Conservation (phyloP, 2,113 vertebrate genomes). For the Tragelaphus imberbis region DNA sequence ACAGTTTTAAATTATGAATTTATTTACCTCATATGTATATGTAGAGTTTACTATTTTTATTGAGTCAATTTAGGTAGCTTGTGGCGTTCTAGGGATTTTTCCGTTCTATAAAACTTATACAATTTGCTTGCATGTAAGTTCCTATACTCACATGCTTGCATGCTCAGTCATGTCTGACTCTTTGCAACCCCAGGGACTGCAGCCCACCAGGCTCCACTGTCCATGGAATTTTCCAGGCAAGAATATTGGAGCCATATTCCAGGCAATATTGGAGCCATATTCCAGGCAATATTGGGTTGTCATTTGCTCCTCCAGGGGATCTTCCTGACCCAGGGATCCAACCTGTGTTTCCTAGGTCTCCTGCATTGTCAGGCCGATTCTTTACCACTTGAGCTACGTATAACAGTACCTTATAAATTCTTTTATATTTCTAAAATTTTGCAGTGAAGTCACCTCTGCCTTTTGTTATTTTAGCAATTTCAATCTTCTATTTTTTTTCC, state of each 20-base stretch:
- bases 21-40: not conserved
- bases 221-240: not conserved
- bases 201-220: not conserved
- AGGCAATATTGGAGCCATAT: not conserved
- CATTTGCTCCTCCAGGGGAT: not conserved
- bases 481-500: not conserved
- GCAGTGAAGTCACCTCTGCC: not conserved
- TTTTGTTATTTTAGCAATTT: not conserved
- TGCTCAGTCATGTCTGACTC: not conserved
- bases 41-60: not conserved
- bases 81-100: not conserved
- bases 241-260: not conserved
- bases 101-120: not conserved
- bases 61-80: not conserved
- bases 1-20: not conserved
- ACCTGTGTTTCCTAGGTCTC: not conserved
- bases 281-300: not conserved
- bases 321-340: not conserved
- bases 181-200: not conserved
- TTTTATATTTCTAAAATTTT: not conserved
- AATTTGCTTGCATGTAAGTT: not conserved
- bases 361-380: not conserved
- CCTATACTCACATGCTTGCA: not conserved
- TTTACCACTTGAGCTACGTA: not conserved
- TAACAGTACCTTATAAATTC: not conserved